These are phyloP conservation scores for Caerostris extrusa DNA, from an alignment of 1,140 invertebrate species.

Conservation along the genomic window DNA sequence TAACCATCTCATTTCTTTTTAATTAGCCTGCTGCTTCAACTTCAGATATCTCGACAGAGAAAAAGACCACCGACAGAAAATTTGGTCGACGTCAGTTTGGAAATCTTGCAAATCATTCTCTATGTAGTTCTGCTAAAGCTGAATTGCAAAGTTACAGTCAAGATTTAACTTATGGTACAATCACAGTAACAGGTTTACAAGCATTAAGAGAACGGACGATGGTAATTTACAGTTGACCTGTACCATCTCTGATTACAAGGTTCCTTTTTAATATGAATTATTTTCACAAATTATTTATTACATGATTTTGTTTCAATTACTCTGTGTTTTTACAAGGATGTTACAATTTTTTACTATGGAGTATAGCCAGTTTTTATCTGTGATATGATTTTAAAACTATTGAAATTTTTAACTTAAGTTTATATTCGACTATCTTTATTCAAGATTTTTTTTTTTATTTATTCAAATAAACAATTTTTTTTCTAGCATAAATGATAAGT, in stretches of 20 bases:
- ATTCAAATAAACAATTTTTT: no score
- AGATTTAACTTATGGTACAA: constrained; percentile 73
- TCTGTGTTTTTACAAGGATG: neutral
- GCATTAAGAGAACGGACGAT: constrained; percentile 61
- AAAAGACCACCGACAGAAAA: constrained; percentile 27
- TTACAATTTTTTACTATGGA: neutral
- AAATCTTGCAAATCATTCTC: constrained; percentile 56
- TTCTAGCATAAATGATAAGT: no score
- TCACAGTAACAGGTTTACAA: constrained; percentile 64
- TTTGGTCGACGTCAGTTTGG: constrained; percentile 63
- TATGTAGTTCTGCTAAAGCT: constrained; percentile 72
- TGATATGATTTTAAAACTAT: neutral
- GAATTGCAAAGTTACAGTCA: constrained; percentile 71
- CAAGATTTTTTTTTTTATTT: no score
- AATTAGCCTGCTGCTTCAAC: neutral
- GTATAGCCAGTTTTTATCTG: neutral
- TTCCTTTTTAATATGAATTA: neutral
- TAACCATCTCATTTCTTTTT: neutral
- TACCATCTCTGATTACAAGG: neutral
- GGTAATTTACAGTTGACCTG: neutral
- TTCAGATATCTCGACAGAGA: neutral
- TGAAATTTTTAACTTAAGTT: neutral
- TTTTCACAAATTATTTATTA: neutral
- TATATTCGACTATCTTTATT: neutral
- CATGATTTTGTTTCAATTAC: neutral